Base-by-base conservation (phyloP, 2,113 vertebrate genomes). In the Cololabis saira region DNA sequence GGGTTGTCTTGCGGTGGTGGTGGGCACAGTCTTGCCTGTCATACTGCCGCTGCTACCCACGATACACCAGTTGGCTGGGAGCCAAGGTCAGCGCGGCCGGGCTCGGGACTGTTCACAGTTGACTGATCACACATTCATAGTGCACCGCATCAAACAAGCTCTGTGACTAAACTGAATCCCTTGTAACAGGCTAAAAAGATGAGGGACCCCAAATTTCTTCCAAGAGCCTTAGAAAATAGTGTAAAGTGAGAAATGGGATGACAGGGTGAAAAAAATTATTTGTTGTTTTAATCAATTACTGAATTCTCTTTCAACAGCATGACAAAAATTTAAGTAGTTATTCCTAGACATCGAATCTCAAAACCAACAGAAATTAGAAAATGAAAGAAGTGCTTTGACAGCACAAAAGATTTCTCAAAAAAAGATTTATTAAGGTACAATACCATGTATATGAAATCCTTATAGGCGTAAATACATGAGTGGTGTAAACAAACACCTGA, bases 61-160 rank as follows among this genome's bases (percentile, higher is more conserved):
- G 88, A 93, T 93, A 89, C 21, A 63, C 68, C 56, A 74, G 68
- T 87, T 86, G 91, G 93, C 92, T 92, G 62, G 65, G 65, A 89
- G 92, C 92, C 93, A 95, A 95, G 92, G 92, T 94, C 92, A 93
- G 83, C 85, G 76, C 56, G 75, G 83, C 78, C 57, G 69, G 88
- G 72, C 84, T 85, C 84, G 27, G 68, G 89, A 69, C 86, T 76
- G 81, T 89, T 89, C 90, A 90, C 88, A 92, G 87, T 86, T 74
- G 73, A 91, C 87, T 91, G 90, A 90, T 93, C 91, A 89, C 86
- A 90, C 81, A 74, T 76, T 87, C 72, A 21, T 63, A 83, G 76
- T 70, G 78, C 81, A 82, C 24, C 62, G 56, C 70, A 82, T 88
- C 78, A 86, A 88, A 89, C 87, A 87, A 89, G 87, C 87, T 81